A percentile compares a stretch with the other conserved stretches of the same genome.
These are phyloP conservation scores for Nanger granti DNA, from an alignment of 2,113 vertebrate genomes.

Conservation along the genomic window DNA sequence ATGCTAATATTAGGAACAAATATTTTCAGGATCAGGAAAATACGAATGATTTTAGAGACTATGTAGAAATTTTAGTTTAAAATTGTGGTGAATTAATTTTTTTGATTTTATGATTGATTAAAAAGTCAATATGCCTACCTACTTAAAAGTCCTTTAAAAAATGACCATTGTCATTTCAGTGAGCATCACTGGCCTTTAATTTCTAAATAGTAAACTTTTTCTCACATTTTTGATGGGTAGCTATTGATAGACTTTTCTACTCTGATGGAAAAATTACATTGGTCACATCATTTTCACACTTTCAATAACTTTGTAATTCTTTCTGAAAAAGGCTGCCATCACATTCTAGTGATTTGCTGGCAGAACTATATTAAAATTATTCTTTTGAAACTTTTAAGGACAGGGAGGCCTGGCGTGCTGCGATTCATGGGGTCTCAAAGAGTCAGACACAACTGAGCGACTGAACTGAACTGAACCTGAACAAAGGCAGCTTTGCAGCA, in stretches of 20 bases:
- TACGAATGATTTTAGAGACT: neutral
- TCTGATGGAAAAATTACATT: neutral
- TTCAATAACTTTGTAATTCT: neutral
- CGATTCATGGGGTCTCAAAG: too few relatives aligned
- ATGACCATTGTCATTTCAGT: neutral
- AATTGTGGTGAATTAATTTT: neutral
- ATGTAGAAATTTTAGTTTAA: neutral
- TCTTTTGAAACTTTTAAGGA: neutral
- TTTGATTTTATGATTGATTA: neutral
- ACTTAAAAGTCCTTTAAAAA: neutral
- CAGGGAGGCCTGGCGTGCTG: too few relatives aligned
- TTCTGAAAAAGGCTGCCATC: neutral
- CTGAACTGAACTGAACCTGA: neutral
- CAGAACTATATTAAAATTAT: neutral
- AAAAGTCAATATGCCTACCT: neutral
- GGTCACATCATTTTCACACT: neutral
- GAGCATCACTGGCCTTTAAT: neutral
- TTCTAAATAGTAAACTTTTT: neutral
- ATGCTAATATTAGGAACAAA: neutral
- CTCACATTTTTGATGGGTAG: neutral
- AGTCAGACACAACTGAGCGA: too few relatives aligned
- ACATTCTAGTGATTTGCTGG: neutral
- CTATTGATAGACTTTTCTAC: neutral
- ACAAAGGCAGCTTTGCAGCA: neutral
- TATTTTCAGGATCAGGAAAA: neutral